Base-by-base conservation (phyloP, 2,113 vertebrate genomes). In the Salminus brasiliensis region DNA sequence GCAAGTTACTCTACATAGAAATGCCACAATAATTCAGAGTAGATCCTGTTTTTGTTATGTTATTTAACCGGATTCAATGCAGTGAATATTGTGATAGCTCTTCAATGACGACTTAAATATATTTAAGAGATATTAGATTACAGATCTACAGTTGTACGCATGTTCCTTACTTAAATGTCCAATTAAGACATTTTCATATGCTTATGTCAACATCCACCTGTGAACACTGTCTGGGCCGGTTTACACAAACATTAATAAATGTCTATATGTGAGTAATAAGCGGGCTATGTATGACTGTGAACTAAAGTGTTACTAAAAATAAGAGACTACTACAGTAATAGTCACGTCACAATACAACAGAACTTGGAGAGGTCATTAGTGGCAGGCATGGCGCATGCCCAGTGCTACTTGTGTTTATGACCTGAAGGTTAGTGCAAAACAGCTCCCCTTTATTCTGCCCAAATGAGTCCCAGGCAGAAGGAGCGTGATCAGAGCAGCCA, bases 351-450 rank as follows among this genome's bases (percentile, higher is more conserved):
- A 2, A 7, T 36, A 10, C 60, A 47, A 4, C 11, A 7, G 59
- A 25, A 57, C 49, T 12, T 34, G 43, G 5, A 45, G 21, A 43
- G 47, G 49, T 53, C 53, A 52, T 81, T 69, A 63, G 60, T 21
- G 36, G 27, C 32, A 69, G 39, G 34, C 45, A 69, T 59, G 65
- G 67, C 45, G 65, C 78, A 45, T 53, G 52, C 72, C 60, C 59
- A 15, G 55, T 68, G 55, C 36, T 8, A 62, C 57, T 41, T 60
- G 29, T 32, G 41, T 76, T 80, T 78, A 84, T 43, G 74, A 78
- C 53, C 60, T 12, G 43, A 72, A 81, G 67, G 45, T 57, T 82
- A 75, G 85, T 18, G 49, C 60, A 69, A 79, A 81, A 63, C 78
- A 81, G 68, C 62, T 71, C 57, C 70, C 66, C 53, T 55, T 67